Conservation (phyloP, 2,888 invertebrate genomes). For the Drosophila austrosaltans region DNA sequence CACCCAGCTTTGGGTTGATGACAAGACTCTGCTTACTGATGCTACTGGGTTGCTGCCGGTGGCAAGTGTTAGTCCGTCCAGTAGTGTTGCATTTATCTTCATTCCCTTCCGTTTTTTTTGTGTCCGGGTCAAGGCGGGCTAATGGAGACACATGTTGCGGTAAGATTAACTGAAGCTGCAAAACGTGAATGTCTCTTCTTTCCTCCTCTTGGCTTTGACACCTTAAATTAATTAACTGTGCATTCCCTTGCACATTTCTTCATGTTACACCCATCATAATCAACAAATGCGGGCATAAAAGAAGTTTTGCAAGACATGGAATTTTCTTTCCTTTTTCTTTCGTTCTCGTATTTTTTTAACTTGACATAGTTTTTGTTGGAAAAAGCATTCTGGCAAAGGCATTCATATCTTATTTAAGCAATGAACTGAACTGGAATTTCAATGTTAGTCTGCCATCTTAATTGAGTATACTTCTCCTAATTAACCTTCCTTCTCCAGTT, state of each 20-base stretch:
- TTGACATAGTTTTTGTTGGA: too few species aligned
- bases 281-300: not conserved
- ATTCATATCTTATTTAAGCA: too few species aligned
- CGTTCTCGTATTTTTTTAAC: too few species aligned
- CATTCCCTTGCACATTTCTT: not conserved
- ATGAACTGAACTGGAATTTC: too few species aligned
- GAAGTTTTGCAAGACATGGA: not conserved
- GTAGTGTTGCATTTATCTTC: conserved; percentile 62
- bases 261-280: not conserved
- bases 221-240: conserved; percentile 36
- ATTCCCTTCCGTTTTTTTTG: conserved; percentile 44
- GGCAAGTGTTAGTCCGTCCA: conserved; percentile 35
- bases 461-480: too few species aligned
- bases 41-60: conserved; percentile 1
- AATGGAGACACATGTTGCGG: conserved; percentile 62
- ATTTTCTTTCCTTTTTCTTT: too few species aligned
- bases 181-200: not conserved
- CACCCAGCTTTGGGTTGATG: conserved; percentile 5
- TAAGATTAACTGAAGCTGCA: conserved; percentile 39
- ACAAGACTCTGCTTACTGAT: not conserved
- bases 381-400: too few species aligned
- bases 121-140: conserved; percentile 30
- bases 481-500: too few species aligned
- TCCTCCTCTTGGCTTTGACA: not conserved
- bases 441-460: too few species aligned